A percentile compares a stretch with the other conserved stretches of the same genome.
Evolutionary conservation across 2,888 invertebrate species (phyloP).

Genomic region (Andrena minutula): DNA sequence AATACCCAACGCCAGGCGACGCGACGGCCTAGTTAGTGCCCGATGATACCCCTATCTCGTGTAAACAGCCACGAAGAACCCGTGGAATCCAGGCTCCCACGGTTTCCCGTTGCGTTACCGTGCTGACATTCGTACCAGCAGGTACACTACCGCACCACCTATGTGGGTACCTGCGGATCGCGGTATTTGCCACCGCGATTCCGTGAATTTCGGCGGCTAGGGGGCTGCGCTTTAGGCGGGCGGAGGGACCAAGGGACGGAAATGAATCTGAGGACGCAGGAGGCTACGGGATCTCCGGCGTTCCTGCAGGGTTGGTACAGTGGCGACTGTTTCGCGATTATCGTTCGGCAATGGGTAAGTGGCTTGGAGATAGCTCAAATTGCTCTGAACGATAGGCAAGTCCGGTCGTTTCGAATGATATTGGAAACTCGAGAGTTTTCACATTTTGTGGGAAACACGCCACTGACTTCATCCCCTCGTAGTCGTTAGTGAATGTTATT

Average conservation of each 20-base stretch:
- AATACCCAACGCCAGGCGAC: conserved; percentile 74
- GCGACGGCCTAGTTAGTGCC: conserved; percentile 67
- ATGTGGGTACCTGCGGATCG: conserved; percentile 37
- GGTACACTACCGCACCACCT: neutral
- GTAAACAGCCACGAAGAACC: conserved; percentile 76
- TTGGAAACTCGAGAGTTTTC: no score
- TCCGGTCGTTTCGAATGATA: no score
- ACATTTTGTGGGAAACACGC: no score
- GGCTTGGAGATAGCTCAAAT: neutral
- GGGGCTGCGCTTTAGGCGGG: neutral
- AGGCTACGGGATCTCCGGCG: conserved; percentile 12
- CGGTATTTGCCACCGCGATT: conserved; percentile 39
- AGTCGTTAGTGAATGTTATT: no score
- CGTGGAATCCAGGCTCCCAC: conserved; percentile 59
- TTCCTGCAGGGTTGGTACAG: neutral
- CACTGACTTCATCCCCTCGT: no score
- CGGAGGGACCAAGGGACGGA: conserved; percentile 20
- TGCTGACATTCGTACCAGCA: conserved; percentile 22
- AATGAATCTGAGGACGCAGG: conserved; percentile 31
- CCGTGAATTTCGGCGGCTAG: conserved; percentile 27
- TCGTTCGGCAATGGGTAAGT: neutral
- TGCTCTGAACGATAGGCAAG: neutral
- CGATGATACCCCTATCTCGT: conserved; percentile 74
- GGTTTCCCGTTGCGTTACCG: conserved; percentile 13
- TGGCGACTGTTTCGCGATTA: conserved; percentile 13